phyloP scores from a whole-genome alignment of 2,888 invertebrate species.

The Melipona beecheii region DNA sequence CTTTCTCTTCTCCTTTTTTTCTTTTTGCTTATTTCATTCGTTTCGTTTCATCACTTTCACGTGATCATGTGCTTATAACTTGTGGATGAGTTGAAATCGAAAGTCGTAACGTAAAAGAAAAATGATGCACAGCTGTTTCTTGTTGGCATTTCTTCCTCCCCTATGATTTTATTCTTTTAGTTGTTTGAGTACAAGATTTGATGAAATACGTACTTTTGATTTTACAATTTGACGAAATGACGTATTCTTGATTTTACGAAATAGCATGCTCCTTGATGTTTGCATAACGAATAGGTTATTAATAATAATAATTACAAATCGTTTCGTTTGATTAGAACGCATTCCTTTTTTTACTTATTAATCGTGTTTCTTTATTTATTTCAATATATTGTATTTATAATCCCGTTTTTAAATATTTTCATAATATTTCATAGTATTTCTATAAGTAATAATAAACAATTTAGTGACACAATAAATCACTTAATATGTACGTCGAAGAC shows the following conservation, averaged over 20 bases:
- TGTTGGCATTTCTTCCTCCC: neutral
- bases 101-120: conserved; percentile 43
- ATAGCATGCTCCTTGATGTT: neutral
- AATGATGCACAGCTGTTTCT: neutral
- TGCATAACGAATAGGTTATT: too few relatives aligned
- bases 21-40: conserved; percentile 9
- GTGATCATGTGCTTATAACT: neutral
- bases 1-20: conserved; percentile 19
- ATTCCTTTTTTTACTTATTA: neutral
- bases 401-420: too few relatives aligned
- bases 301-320: too few relatives aligned
- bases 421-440: too few relatives aligned
- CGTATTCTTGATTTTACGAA: neutral
- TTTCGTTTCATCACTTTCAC: conserved; percentile 23
- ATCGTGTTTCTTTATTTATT: too few relatives aligned
- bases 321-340: neutral
- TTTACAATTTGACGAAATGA: neutral
- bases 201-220: neutral
- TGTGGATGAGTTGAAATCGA: conserved; percentile 62
- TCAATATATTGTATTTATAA: too few relatives aligned
- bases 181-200: neutral
- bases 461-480: too few relatives aligned
- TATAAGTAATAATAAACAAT: too few relatives aligned
- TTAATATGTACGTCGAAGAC: too few relatives aligned
- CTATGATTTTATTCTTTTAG: too few relatives aligned